Evolutionary conservation across 2,113 vertebrate genomes (phyloP).

Genomic region (Paramisgurnus dabryanus): DNA sequence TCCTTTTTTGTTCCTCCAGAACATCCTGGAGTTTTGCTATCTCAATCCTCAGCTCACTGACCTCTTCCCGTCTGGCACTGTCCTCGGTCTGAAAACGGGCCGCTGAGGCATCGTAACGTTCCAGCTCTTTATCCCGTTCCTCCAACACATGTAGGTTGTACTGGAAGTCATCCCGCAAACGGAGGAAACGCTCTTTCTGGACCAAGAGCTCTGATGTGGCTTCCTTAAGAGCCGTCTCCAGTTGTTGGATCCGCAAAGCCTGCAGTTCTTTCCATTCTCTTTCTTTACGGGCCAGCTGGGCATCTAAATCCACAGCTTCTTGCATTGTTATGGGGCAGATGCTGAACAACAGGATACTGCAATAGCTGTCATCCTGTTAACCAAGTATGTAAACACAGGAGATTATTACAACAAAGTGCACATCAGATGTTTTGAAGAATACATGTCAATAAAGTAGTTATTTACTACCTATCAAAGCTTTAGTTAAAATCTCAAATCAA

Average conservation of each 20-base stretch:
- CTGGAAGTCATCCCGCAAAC: conserved; percentile 77
- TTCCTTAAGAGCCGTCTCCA: conserved; percentile 68
- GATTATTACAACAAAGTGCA: neutral
- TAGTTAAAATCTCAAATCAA: too few species aligned
- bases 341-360: conserved; percentile 1
- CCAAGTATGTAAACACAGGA: conserved; percentile 26
- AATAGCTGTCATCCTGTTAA: neutral
- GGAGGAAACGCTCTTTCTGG: conserved; percentile 61
- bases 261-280: conserved; percentile 76
- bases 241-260: conserved; percentile 57
- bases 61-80: conserved; percentile 68
- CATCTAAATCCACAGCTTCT: conserved; percentile 61
- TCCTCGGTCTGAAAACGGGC: conserved; percentile 62
- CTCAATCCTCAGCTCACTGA: conserved; percentile 73
- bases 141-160: conserved; percentile 78
- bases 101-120: conserved; percentile 67
- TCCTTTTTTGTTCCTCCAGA: conserved; percentile 59
- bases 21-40: conserved; percentile 68
- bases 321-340: conserved; percentile 55
- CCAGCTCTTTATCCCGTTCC: conserved; percentile 78
- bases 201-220: conserved; percentile 61
- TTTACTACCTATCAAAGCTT: neutral
- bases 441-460: neutral
- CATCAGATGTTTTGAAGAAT: neutral
- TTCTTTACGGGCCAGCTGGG: conserved; percentile 73